Evolutionary conservation across 2,797 vertebrate genomes (phyloP), one percentile per base, ranked within the genome.

Genomic region (Moxostoma hubbsi): DNA sequence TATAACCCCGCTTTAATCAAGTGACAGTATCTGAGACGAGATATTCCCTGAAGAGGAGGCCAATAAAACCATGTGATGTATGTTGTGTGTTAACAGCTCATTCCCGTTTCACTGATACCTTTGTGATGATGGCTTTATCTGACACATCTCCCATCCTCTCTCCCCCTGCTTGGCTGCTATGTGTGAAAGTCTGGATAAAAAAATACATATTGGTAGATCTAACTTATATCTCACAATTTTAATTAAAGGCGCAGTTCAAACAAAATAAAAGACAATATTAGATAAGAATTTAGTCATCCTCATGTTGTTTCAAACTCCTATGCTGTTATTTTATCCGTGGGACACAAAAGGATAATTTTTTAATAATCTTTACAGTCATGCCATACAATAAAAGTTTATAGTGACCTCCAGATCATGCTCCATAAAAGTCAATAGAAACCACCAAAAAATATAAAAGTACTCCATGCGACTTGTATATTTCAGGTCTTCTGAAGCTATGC

Each of bases 131-230:
- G 7, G 68, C 43, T 46, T 77, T 65, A 77, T 84, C 53, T 74
- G 75, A 73, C 16, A 13, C 62, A 71, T 72, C 50, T 57, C 61
- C 55, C 73, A 61, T 9, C 47, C 68, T 54, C 63, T 74, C 49
- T 45, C 16, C 12, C 54, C 6, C 12, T 45, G 61, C 47, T 6
- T 43, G 36, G 62, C 79, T 53, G 16, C 75, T 88, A 63, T 85
- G 74, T 87, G 51, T 87, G 76, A 57, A 63, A 72, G 45, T 80
- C 79, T 63, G 64, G 64, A 69, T 80, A 49, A 54, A 55, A 13
- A 49, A 18, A 55, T 46, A 9, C 62, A 47, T 64, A 46, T 6
- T 7, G 46, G 6, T 50, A 13, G 9, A 50, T 36, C 46, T 36
- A 59, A 59, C 64, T 58, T 24, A 75, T 51, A 55, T 50, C 16